These are phyloP conservation scores for Notodonta dromedarius DNA, from an alignment of 2,888 invertebrate species.

Conservation along the genomic window DNA sequence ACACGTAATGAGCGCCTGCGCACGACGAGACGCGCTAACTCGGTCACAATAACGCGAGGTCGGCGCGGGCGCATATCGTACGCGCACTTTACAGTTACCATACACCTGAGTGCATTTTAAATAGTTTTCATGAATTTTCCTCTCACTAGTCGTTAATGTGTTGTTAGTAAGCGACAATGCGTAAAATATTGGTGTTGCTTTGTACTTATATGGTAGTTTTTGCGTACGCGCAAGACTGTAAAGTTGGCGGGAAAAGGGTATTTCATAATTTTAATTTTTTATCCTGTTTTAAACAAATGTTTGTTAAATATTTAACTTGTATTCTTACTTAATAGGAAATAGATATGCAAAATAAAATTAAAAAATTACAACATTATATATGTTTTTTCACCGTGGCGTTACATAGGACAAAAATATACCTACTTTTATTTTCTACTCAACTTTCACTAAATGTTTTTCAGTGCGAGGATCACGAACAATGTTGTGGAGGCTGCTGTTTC, in stretches of 20 bases:
- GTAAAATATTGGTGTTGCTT: slow-evolving; percentile 31
- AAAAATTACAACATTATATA: too few relatives aligned
- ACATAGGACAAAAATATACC: too few relatives aligned
- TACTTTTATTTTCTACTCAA: slow-evolving; percentile 2
- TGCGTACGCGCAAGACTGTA: slow-evolving; percentile 65
- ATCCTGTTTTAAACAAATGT: neutral
- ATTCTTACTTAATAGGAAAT: too few relatives aligned
- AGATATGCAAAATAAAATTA: too few relatives aligned
- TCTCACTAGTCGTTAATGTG: neutral
- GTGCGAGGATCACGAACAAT: slow-evolving; percentile 79
- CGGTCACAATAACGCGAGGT: slow-evolving; percentile 58
- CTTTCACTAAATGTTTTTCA: slow-evolving; percentile 41
- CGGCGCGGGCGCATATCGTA: slow-evolving; percentile 47
- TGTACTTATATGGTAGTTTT: slow-evolving; percentile 34
- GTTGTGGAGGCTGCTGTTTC: slow-evolving; percentile 85
- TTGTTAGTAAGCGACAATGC: slow-evolving; percentile 15
- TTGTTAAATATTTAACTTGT: too few relatives aligned
- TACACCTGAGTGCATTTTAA: neutral
- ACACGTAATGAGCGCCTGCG: slow-evolving; percentile 3
- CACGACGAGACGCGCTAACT: slow-evolving; percentile 15
- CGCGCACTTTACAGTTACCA: slow-evolving; percentile 1
- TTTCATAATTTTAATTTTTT: neutral
- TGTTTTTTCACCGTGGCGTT: too few relatives aligned
- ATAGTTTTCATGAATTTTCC: neutral
- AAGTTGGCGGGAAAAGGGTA: slow-evolving; percentile 68